Evolutionary conservation across 2,113 vertebrate genomes (phyloP).

Genomic region (Ranitomeya variabilis): DNA sequence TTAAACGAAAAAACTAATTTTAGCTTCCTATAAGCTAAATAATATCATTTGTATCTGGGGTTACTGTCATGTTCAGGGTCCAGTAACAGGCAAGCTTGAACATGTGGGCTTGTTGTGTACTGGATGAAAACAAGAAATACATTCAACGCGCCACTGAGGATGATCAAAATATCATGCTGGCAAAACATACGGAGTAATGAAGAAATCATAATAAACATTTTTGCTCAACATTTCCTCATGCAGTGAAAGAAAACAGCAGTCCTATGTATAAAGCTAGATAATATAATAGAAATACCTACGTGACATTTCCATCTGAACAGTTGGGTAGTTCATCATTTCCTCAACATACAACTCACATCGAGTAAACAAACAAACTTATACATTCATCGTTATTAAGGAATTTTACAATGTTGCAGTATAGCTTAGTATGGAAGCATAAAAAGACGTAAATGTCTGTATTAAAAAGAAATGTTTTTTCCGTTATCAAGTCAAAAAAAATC

Average conservation of each 20-base stretch:
- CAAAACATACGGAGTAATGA: constrained; percentile 51
- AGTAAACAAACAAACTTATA: constrained; percentile 23
- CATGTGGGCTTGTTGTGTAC: not conserved
- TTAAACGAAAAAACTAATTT: not conserved
- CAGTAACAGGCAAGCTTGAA: not conserved
- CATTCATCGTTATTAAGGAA: not conserved
- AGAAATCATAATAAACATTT: constrained; percentile 55
- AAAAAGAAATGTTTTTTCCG: not conserved
- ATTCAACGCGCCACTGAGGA: constrained; percentile 27
- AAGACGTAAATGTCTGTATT: not conserved
- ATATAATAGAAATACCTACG: constrained; percentile 41
- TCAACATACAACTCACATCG: constrained; percentile 5
- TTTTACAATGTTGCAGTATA: not conserved
- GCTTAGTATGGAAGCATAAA: not conserved
- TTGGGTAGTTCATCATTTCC: not conserved
- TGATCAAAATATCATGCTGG: constrained; percentile 36
- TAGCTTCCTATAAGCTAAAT: not conserved
- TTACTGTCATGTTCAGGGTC: not conserved
- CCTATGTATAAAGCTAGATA: constrained; percentile 38
- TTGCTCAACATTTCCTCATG: constrained; percentile 52
- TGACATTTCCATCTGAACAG: constrained; percentile 38
- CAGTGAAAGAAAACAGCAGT: constrained; percentile 54
- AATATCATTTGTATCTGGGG: not conserved
- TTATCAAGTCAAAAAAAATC: not conserved
- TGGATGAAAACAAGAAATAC: not conserved